phyloP scores from a whole-genome alignment of 2,113 vertebrate species.

The Odobenus rosmarus region DNA sequence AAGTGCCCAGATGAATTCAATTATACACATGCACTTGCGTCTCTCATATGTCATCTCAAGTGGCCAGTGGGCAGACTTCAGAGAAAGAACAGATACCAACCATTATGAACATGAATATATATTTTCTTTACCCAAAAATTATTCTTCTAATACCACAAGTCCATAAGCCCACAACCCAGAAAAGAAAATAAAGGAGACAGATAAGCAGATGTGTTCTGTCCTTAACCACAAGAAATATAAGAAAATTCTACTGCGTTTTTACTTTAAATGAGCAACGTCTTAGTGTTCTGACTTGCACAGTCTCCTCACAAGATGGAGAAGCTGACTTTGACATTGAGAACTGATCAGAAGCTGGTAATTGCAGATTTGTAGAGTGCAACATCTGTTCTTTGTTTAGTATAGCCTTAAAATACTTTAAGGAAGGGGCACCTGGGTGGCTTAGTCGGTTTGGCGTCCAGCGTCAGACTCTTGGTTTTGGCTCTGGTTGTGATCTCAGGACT shows the following conservation, averaged over 20 bases:
- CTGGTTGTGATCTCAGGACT: too few species aligned
- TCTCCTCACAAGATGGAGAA: background rate
- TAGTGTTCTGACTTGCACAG: background rate
- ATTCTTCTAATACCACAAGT: background rate
- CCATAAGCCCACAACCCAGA: background rate
- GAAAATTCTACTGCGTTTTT: background rate
- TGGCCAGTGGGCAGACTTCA: background rate
- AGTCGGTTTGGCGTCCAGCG: too few species aligned
- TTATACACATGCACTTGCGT: background rate
- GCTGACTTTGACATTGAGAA: background rate
- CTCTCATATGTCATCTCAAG: background rate
- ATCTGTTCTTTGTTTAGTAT: background rate
- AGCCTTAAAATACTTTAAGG: background rate
- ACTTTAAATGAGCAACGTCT: background rate
- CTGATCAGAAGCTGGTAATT: background rate
- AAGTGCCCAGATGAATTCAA: background rate
- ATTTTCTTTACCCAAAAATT: slow-evolving; percentile 2
- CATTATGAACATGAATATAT: background rate
- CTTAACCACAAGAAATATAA: background rate
- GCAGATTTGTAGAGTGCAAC: background rate
- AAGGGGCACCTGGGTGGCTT: too few species aligned
- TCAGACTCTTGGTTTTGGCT: too few species aligned
- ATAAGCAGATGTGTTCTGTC: background rate
- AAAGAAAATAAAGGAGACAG: background rate
- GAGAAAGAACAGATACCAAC: background rate